A percentile compares a stretch with the other conserved stretches of the same genome.
Conservation (phyloP, 2,888 invertebrate genomes). For the Erebia palarica region DNA sequence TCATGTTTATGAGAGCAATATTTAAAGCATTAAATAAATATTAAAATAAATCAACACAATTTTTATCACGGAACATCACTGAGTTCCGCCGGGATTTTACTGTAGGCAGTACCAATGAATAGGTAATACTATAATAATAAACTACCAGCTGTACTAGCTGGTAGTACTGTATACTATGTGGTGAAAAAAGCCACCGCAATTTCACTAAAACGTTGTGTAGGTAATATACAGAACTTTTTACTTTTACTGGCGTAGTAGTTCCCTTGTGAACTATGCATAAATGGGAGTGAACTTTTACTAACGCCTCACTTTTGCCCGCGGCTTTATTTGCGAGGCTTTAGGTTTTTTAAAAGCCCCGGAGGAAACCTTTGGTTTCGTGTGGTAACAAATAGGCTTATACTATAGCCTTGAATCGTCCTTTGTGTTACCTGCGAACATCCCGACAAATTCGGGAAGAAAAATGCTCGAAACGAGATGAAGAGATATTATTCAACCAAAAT, state of each 20-base stretch:
- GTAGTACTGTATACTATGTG: conserved; percentile 9
- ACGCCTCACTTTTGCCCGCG: background rate
- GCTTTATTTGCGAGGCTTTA: background rate
- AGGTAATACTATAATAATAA: too few relatives aligned
- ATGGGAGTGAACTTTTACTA: conserved; percentile 21
- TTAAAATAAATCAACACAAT: too few relatives aligned
- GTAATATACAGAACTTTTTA: conserved; percentile 22
- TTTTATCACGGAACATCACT: too few relatives aligned
- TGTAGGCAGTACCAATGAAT: background rate
- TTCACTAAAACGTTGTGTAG: conserved; percentile 29
- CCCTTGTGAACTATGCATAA: conserved; percentile 27
- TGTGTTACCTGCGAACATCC: background rate
- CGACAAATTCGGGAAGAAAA: background rate
- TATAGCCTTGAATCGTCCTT: too few relatives aligned
- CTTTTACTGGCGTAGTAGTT: conserved; percentile 23
- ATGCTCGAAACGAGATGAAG: too few relatives aligned
- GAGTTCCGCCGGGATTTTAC: too few relatives aligned
- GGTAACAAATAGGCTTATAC: too few relatives aligned
- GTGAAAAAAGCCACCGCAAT: conserved; percentile 24
- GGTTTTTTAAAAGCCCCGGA: background rate
- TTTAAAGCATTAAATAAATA: background rate
- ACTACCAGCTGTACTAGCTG: too few relatives aligned
- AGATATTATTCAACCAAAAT: too few relatives aligned
- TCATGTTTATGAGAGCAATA: background rate
- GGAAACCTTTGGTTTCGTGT: too few relatives aligned